Conservation (phyloP, 1,140 invertebrate species). For the Pseudomyrmex flavicornis region DNA sequence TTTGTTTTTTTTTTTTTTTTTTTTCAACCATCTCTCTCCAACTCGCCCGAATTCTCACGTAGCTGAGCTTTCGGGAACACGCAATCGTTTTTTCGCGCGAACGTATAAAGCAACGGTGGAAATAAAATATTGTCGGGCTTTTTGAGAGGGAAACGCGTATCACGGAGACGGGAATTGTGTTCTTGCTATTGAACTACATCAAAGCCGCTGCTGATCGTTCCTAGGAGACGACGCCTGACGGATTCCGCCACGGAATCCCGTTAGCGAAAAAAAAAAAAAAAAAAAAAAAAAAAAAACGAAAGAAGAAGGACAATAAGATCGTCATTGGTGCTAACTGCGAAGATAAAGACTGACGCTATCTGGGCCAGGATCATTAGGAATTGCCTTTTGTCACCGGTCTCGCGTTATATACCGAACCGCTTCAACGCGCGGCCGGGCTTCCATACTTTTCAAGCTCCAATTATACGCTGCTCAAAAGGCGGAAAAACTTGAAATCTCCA, state of each 20-base stretch:
- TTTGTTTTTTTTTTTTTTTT: constrained; percentile 21
- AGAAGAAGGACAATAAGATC: constrained; percentile 46
- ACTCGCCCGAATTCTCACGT: constrained; percentile 12
- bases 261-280: background rate
- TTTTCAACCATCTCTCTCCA: too few species aligned
- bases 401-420: constrained; percentile 30
- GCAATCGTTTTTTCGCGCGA: constrained; percentile 31
- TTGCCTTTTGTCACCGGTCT: constrained; percentile 63
- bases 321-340: constrained; percentile 53
- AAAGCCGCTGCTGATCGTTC: constrained; percentile 1
- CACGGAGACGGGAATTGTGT: constrained; percentile 12
- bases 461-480: constrained; percentile 63
- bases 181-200: constrained; percentile 9
- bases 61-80: background rate
- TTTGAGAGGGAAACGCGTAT: background rate
- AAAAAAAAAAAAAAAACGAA: constrained; percentile 20
- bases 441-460: constrained; percentile 67
- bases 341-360: constrained; percentile 58
- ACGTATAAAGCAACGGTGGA: background rate
- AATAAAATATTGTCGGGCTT: constrained; percentile 5
- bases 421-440: constrained; percentile 45
- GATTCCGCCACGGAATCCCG: background rate
- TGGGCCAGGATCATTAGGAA: constrained; percentile 75
- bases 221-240: constrained; percentile 11
- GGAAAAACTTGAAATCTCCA: constrained; percentile 71